phyloP scores from a whole-genome alignment of 1,140 invertebrate genomes.

The Dreissena polymorpha region DNA sequence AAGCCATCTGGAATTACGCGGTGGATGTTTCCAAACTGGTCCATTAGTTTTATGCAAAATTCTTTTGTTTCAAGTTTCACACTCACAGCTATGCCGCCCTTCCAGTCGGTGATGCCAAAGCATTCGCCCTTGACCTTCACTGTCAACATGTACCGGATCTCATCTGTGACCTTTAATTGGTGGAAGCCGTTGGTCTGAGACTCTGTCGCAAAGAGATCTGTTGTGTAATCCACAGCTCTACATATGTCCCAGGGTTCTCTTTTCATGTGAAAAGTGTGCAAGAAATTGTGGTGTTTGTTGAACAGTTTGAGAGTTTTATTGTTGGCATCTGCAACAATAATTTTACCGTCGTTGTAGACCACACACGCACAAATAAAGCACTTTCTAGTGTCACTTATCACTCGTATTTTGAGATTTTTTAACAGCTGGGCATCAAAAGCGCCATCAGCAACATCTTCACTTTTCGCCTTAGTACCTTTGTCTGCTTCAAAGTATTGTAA shows the following conservation, averaged over 20 bases:
- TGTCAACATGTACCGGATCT: conserved; percentile 47
- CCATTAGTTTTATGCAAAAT: conserved; percentile 35
- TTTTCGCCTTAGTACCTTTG: neutral
- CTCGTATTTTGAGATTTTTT: conserved; percentile 10
- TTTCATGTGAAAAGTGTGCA: conserved; percentile 34
- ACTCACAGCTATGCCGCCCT: conserved; percentile 40
- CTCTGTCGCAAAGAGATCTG: conserved; percentile 40
- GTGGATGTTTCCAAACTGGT: conserved; percentile 48
- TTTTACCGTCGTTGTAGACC: conserved; percentile 29
- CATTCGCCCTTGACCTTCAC: conserved; percentile 49
- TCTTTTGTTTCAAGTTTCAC: conserved; percentile 19
- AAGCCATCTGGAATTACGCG: conserved; percentile 29
- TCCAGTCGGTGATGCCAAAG: conserved; percentile 46
- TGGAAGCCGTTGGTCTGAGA: conserved; percentile 28
- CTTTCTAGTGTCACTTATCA: conserved; percentile 29
- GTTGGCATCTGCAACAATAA: conserved; percentile 43
- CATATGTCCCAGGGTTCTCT: conserved; percentile 52
- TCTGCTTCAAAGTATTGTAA: conserved; percentile 11
- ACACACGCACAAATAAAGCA: conserved; percentile 45
- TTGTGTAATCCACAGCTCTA: conserved; percentile 16
- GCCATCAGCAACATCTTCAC: neutral
- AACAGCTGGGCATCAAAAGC: neutral
- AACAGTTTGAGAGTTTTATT: conserved; percentile 48
- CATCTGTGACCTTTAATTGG: conserved; percentile 28
- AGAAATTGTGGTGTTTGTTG: conserved; percentile 34